Conservation (phyloP, 2,113 vertebrate species). For the Melospiza georgiana region DNA sequence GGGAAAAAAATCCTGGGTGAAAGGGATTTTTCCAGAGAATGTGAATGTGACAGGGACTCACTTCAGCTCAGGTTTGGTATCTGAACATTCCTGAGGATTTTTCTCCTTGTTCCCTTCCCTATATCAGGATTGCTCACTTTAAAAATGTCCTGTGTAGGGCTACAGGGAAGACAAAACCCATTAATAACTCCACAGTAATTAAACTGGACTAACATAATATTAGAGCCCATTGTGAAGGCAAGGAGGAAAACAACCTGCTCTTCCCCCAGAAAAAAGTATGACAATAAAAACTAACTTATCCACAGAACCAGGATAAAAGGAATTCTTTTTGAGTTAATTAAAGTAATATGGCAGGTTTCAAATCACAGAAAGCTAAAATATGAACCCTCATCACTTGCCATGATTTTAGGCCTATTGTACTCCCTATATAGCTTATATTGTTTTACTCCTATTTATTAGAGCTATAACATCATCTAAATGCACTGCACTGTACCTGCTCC, state of each 20-base stretch:
- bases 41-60: too few relatives aligned
- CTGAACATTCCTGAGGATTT: neutral
- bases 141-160: neutral
- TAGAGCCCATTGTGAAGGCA: neutral
- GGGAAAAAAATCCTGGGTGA: too few relatives aligned
- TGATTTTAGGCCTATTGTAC: neutral
- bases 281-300: neutral
- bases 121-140: fast-evolving
- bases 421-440: neutral
- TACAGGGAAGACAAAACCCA: neutral
- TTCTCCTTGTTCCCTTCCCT: neutral
- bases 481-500: neutral
- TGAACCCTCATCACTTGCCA: neutral
- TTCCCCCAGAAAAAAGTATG: neutral
- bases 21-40: too few relatives aligned
- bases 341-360: neutral
- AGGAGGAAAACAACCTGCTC: neutral
- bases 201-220: neutral
- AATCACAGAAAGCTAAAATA: neutral
- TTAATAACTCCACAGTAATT: neutral
- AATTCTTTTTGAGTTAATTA: neutral
- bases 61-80: neutral
- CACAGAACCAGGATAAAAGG: neutral
- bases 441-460: neutral
- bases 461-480: neutral